Evolutionary conservation across 2,888 invertebrate genomes (phyloP), one percentile per base, ranked within the genome.

Genomic region (Campaea margaritaria): DNA sequence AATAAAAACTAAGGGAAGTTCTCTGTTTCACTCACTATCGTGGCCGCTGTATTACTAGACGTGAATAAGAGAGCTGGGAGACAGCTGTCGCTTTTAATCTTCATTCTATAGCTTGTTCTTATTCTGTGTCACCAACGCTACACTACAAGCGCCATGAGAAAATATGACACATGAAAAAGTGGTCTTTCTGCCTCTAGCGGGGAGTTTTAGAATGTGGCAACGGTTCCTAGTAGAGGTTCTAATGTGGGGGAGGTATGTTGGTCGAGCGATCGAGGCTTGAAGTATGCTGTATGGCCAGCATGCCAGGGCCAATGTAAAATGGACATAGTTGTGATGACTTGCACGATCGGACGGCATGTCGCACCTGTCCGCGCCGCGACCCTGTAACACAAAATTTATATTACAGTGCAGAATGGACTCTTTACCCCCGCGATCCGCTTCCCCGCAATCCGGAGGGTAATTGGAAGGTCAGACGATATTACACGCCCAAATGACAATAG

Each of bases 341-440:
- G 15, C 12, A 7, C 42, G n/a, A 16, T 28, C 13, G 31, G 28
- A 31, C 21, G 48, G 48, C 38, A 50, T 42, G 41, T 13, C 28
- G 50, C 89, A 88, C 85, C 87, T 88, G 88, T 82, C 69, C 31
- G 10, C 31, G 9, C 31, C 31, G 27, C 81, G 58, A 63, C 74
- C 74, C 76, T 76, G 82, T 74, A 81, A 82, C n/a, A n/a, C n/a
- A n/a, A n/a, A n/a, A n/a, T n/a, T n/a, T n/a, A n/a, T n/a, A n/a
- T n/a, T n/a, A n/a, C n/a, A n/a, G n/a, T n/a, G n/a, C n/a, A n/a
- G n/a, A n/a, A n/a, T n/a, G n/a, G n/a, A n/a, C n/a, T n/a, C n/a
- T n/a, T n/a, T n/a, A n/a, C n/a, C n/a, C n/a, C n/a, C n/a, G n/a
- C n/a, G n/a, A n/a, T n/a, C n/a, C n/a, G n/a, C n/a, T n/a, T n/a